phyloP scores from a whole-genome alignment of 2,888 invertebrate genomes.

The Linyphia triangularis region DNA sequence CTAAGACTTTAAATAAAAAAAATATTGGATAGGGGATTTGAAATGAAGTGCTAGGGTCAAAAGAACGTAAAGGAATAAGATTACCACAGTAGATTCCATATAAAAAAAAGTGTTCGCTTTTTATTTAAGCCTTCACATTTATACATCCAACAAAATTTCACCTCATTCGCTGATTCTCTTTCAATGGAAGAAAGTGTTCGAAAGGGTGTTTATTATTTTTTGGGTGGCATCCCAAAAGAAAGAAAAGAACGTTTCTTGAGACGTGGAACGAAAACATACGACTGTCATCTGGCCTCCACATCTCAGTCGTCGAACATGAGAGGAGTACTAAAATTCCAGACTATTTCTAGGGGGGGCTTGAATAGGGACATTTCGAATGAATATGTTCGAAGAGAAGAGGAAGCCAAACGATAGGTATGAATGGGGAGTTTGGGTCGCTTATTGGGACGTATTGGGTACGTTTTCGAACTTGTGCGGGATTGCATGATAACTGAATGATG shows the following conservation, averaged over 20 bases:
- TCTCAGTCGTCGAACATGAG: background rate
- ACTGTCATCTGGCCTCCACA: background rate
- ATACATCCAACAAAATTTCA: background rate
- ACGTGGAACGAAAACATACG: conserved; percentile 38
- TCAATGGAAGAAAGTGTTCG: background rate
- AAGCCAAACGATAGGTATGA: no score
- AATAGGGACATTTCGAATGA: background rate
- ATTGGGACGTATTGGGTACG: no score
- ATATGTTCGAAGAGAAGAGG: background rate
- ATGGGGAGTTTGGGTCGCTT: no score
- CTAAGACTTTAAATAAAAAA: background rate
- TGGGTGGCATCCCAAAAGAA: background rate
- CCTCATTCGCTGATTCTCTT: background rate
- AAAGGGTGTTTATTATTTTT: background rate
- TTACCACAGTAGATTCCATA: background rate
- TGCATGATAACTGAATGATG: no score
- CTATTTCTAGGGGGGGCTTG: background rate
- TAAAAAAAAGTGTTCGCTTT: background rate
- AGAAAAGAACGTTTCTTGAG: background rate
- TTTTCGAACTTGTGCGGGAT: no score
- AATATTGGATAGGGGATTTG: background rate
- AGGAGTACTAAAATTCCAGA: no score
- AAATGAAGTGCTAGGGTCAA: background rate
- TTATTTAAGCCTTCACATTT: background rate
- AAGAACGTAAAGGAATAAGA: background rate